These are phyloP conservation scores for Erpobdella octoculata DNA, from an alignment of 2,888 invertebrate genomes.

Conservation along the genomic window DNA sequence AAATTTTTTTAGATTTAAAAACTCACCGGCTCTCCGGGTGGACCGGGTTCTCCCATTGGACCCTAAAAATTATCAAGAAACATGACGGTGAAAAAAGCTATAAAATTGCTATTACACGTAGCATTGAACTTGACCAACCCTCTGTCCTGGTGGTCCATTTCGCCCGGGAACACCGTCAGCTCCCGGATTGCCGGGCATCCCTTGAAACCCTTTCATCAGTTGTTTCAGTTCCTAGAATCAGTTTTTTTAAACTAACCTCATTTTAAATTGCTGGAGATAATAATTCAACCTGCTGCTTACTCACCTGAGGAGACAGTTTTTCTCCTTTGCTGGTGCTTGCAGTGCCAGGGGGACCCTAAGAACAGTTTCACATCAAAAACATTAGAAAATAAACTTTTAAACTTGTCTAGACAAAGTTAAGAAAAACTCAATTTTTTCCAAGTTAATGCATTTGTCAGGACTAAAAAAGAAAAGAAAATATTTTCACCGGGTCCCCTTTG, in stretches of 20 bases:
- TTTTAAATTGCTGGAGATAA: not conserved
- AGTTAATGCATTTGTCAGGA: not conserved
- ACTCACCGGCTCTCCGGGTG: slow-evolving; percentile 7
- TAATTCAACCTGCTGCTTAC: not conserved
- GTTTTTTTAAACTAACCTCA: no score
- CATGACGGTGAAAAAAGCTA: no score
- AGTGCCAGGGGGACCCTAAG: slow-evolving; percentile 13
- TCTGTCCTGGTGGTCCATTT: slow-evolving; percentile 17
- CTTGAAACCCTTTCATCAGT: slow-evolving; percentile 16
- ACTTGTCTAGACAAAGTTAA: not conserved
- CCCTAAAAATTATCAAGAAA: slow-evolving; percentile 8
- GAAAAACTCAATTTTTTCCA: not conserved
- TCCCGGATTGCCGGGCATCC: slow-evolving; percentile 16
- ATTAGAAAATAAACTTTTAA: not conserved
- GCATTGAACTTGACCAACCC: slow-evolving; percentile 10
- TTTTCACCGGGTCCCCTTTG: slow-evolving; percentile 8
- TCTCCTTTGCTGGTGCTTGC: not conserved
- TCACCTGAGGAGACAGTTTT: not conserved
- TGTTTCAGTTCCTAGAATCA: slow-evolving; percentile 20
- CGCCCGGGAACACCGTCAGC: slow-evolving; percentile 21
- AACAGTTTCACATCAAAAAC: not conserved
- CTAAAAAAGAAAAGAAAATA: not conserved
- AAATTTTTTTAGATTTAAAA: not conserved
- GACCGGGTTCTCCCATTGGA: slow-evolving; percentile 15
- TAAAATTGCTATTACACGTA: no score